phyloP scores from a whole-genome alignment of 2,797 vertebrate genomes.

The Dallia pectoralis region DNA sequence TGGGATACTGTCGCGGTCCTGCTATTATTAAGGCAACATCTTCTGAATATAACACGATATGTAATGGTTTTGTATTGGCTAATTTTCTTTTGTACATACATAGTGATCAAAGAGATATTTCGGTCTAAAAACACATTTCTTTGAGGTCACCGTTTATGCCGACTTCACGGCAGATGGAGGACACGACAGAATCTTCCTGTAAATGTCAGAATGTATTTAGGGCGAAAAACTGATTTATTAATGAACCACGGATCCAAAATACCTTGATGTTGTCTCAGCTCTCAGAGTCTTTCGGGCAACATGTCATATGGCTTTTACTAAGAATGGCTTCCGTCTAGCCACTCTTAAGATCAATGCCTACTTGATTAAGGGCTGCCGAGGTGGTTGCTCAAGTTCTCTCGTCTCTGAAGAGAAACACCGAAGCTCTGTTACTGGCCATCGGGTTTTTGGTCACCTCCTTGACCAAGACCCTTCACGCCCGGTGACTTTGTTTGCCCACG shows the following conservation, averaged over 20 bases:
- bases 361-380: too few relatives aligned
- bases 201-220: background rate
- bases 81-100: constrained; percentile 21
- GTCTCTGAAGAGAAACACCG: too few relatives aligned
- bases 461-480: too few relatives aligned
- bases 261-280: too few relatives aligned
- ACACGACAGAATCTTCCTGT: background rate
- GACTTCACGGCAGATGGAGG: background rate
- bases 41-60: constrained; percentile 7
- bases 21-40: constrained; percentile 3
- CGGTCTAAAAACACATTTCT: constrained; percentile 27
- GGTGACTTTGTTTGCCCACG: too few relatives aligned
- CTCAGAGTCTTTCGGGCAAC: too few relatives aligned
- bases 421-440: too few relatives aligned
- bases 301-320: too few relatives aligned
- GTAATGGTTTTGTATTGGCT: background rate
- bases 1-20: background rate
- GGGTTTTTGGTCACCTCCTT: too few relatives aligned
- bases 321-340: too few relatives aligned
- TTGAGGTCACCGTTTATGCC: constrained; percentile 15
- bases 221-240: background rate
- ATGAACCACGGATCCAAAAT: background rate
- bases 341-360: too few relatives aligned
- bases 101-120: constrained; percentile 13
- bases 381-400: too few relatives aligned